These are phyloP conservation scores for Crotalus tigris DNA, from an alignment of 2,113 vertebrate species.

Conservation along the genomic window DNA sequence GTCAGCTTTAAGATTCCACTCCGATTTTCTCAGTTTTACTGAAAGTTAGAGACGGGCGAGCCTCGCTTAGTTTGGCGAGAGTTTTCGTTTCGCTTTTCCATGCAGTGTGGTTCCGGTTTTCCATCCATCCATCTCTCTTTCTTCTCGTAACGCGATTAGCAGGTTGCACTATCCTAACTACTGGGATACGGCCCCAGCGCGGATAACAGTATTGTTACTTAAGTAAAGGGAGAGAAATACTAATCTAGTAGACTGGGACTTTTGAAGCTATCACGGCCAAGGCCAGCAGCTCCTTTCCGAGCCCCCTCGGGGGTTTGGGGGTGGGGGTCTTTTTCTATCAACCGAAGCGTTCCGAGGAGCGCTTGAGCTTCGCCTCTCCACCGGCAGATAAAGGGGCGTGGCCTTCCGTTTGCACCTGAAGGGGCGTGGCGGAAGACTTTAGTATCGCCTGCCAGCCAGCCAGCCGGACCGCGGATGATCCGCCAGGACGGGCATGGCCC, in stretches of 20 bases:
- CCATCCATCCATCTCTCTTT: not conserved
- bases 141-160: not conserved
- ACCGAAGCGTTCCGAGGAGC: too few relatives aligned
- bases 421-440: constrained; percentile 1
- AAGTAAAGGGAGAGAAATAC: not conserved
- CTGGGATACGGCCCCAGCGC: not conserved
- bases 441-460: not conserved
- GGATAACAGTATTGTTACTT: too few relatives aligned
- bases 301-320: too few relatives aligned
- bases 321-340: not conserved
- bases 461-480: not conserved
- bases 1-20: not conserved
- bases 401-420: not conserved
- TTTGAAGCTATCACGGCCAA: not conserved
- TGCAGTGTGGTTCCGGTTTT: not conserved
- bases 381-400: not conserved
- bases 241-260: not conserved
- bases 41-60: not conserved
- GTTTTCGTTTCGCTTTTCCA: not conserved
- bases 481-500: not conserved
- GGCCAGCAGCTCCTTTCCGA: not conserved
- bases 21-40: not conserved
- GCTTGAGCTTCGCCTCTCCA: not conserved
- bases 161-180: not conserved
- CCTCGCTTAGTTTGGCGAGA: not conserved